Conservation (phyloP, 2,113 vertebrate species). For the Piprites chloris region DNA sequence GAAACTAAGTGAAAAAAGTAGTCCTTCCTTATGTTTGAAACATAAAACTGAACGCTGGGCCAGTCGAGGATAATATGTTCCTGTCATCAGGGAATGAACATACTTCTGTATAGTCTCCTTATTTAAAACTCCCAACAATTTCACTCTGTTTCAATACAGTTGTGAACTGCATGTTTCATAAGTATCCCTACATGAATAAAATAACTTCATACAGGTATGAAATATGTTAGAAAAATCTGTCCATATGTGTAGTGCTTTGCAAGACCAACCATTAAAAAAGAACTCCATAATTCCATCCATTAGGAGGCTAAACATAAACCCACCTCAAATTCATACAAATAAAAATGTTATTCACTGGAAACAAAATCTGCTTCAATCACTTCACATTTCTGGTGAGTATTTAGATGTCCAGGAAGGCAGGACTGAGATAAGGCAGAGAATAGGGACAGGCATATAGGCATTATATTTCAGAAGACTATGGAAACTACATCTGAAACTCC, state of each 20-base stretch:
- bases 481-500: background rate
- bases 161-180: background rate
- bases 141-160: background rate
- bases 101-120: background rate
- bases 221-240: background rate
- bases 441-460: fast-evolving
- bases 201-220: background rate
- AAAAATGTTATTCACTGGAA: background rate
- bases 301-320: background rate
- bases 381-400: background rate
- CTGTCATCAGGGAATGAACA: background rate
- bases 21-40: background rate
- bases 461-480: background rate
- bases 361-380: background rate
- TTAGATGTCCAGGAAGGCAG: background rate
- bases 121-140: background rate
- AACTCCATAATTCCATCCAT: background rate
- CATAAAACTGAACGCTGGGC: background rate
- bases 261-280: background rate
- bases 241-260: background rate
- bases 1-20: background rate
- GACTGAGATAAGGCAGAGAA: background rate
- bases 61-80: background rate
- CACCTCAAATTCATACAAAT: background rate
- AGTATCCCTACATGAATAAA: background rate